Base-by-base conservation (phyloP, 2,888 invertebrate genomes). In the Phoenoteleia sp. region DNA sequence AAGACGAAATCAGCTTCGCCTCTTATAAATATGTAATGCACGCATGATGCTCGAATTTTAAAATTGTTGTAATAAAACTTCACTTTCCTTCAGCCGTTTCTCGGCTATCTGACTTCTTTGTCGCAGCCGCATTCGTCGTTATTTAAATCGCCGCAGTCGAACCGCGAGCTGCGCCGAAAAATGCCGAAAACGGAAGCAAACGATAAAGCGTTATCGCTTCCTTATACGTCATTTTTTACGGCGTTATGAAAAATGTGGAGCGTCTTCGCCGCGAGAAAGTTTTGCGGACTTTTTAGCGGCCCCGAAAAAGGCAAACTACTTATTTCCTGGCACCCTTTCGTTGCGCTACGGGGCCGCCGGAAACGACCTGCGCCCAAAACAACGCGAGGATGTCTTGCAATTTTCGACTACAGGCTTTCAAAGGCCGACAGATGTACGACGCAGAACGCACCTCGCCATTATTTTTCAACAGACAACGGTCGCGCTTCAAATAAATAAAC, bases 271-370 rank as follows among this genome's bases (percentile, higher is more conserved):
- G 47, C 60, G 45, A 47, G 47, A 66, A 69, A 69, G 49, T 77
- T 60, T 25, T 11, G 39, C 56, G 25, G 23, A 52, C 49, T 49
- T 76, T 77, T 39, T n/a, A 56, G 64, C 4, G 4, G 27, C 11
- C 23, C 27, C 56, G 75, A 64, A 66, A 66, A 75, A 66, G 66
- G 64, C 45, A 29, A 75, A 54, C 62, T 74, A 23, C 64, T 54
- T 64, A 45, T 75, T 75, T 75, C 75, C 75, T 62, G 75, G 54
- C 62, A 64, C 45, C 64, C 47, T 21, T 60, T 60, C 39, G 72
- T 64, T 64, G 39, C 64, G 52, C 42, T 42, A 15, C 27, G 29
- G 19, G 47, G 36, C 1, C 23, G 25, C 60, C 49, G 75, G 54
- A 64, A 33, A 23, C 42, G 54, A 54, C 42, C 62, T 27, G 33